phyloP scores from a whole-genome alignment of 2,113 vertebrate genomes.

The Paramisgurnus dabryanus region DNA sequence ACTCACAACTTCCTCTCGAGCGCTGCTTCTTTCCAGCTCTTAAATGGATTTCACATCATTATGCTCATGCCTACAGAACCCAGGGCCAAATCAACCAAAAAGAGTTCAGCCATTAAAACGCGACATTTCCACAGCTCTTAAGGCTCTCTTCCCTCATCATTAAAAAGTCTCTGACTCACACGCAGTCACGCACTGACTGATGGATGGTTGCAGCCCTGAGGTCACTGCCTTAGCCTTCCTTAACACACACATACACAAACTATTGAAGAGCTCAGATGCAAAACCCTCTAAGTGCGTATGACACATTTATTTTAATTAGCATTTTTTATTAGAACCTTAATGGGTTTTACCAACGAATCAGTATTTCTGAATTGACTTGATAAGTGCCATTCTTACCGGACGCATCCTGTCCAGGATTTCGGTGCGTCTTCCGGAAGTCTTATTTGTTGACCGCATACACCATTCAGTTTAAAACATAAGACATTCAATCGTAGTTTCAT shows the following conservation, averaged over 20 bases:
- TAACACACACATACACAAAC: slow-evolving; percentile 22
- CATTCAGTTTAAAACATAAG: too few species aligned
- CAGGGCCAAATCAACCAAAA: slow-evolving; percentile 40
- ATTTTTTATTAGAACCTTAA: too few species aligned
- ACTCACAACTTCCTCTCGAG: slow-evolving; percentile 33
- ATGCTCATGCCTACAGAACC: slow-evolving; percentile 30
- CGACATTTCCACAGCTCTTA: slow-evolving; percentile 46
- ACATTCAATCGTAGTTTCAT: too few species aligned
- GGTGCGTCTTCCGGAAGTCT: too few species aligned
- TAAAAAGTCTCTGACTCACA: slow-evolving; percentile 50
- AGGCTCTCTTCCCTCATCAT: slow-evolving; percentile 35
- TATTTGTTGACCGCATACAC: too few species aligned
- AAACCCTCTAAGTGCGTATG: neutral
- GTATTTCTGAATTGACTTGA: too few species aligned
- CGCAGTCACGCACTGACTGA: slow-evolving; percentile 32
- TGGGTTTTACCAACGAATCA: too few species aligned
- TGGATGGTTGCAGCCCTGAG: slow-evolving; percentile 41
- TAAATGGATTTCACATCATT: slow-evolving; percentile 51
- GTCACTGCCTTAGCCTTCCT: slow-evolving; percentile 18
- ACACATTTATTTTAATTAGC: too few species aligned
- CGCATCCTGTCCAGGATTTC: too few species aligned
- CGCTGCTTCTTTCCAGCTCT: slow-evolving; percentile 33
- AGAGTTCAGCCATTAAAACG: slow-evolving; percentile 49
- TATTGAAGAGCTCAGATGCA: too few species aligned
- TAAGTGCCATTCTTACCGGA: too few species aligned